Conservation (phyloP, 2,888 invertebrate species). For the Tribolium freemani region DNA sequence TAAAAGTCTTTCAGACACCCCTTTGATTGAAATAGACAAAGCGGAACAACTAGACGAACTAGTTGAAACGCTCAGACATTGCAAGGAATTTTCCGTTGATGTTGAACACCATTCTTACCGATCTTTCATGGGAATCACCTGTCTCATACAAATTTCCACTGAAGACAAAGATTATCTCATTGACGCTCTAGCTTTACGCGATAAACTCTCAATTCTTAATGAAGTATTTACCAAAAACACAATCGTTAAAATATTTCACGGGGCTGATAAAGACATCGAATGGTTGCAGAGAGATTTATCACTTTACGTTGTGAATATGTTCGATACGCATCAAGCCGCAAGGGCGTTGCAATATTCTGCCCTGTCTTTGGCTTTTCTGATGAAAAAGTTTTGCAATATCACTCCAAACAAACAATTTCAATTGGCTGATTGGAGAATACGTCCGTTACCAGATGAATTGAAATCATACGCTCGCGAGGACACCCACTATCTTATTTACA, state of each 20-base stretch:
- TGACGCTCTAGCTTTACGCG: conserved; percentile 88
- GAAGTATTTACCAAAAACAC: conserved; percentile 90
- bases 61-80: conserved; percentile 75
- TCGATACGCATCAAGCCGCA: conserved; percentile 95
- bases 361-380: conserved; percentile 83
- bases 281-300: conserved; percentile 98
- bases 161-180: conserved; percentile 86
- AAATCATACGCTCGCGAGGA: conserved; percentile 91
- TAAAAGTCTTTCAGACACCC: conserved; percentile 74
- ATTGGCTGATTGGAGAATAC: conserved; percentile 94
- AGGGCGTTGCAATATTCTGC: conserved; percentile 78
- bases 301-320: conserved; percentile 95
- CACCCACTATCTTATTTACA: conserved; percentile 93
- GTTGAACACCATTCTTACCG: conserved; percentile 94
- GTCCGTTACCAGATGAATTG: conserved; percentile 87
- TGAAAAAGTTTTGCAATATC: conserved; percentile 84
- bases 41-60: conserved; percentile 76
- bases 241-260: conserved; percentile 95
- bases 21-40: conserved; percentile 78
- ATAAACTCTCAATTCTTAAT: conserved; percentile 86
- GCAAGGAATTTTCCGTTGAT: conserved; percentile 89
- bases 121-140: conserved; percentile 94
- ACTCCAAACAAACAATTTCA: conserved; percentile 92
- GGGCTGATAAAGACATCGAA: conserved; percentile 86
- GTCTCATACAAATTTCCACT: conserved; percentile 95